phyloP scores from a whole-genome alignment of 1,140 invertebrate species.

The Holotrichia oblita region DNA sequence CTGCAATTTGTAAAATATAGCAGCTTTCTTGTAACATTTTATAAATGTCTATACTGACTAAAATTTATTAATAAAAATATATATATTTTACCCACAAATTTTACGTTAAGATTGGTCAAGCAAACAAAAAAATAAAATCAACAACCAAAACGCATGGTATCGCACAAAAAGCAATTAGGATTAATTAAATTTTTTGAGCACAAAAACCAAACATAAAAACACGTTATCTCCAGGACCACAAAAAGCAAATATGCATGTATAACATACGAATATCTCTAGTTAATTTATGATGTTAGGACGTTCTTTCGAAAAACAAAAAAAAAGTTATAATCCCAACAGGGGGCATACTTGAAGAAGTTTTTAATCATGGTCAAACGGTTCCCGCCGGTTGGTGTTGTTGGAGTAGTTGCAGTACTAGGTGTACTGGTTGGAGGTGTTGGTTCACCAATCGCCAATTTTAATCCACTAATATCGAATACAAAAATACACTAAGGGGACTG shows the following conservation, averaged over 20 bases:
- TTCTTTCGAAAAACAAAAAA: constrained; percentile 24
- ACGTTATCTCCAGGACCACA: background rate
- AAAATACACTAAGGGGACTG: background rate
- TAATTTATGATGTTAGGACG: constrained; percentile 29
- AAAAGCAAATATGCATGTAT: constrained; percentile 33
- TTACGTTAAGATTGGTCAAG: background rate
- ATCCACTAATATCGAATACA: constrained; percentile 55
- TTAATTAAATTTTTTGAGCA: background rate
- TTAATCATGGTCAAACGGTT: constrained; percentile 91
- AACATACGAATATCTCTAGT: background rate
- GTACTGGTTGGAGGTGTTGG: constrained; percentile 47
- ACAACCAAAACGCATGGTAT: background rate
- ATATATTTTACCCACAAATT: background rate
- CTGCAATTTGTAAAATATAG: background rate
- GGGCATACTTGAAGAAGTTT: constrained; percentile 92
- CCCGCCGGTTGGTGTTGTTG: constrained; percentile 68
- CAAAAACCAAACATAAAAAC: constrained; percentile 31
- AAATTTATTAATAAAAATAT: too few relatives aligned
- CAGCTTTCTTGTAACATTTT: too few relatives aligned
- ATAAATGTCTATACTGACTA: too few relatives aligned
- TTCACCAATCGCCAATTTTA: constrained; percentile 63
- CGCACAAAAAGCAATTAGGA: constrained; percentile 18
- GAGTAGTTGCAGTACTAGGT: constrained; percentile 65
- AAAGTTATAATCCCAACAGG: constrained; percentile 27
- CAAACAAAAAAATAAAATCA: constrained; percentile 21